phyloP scores from a whole-genome alignment of 2,888 invertebrate genomes.

The Epirrita christyi region DNA sequence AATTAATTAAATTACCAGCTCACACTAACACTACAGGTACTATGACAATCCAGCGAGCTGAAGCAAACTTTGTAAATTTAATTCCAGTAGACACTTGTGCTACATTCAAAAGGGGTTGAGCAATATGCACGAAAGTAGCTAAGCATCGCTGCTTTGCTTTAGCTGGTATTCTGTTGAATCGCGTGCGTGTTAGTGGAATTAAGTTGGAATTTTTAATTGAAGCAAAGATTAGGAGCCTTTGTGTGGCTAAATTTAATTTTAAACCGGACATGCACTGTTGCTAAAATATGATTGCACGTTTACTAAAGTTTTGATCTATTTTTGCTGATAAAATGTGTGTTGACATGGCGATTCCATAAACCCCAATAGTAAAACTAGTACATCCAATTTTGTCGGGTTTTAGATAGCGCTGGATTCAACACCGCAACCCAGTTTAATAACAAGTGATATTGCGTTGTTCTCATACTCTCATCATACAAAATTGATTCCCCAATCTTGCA shows the following conservation, averaged over 20 bases:
- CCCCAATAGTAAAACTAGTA: no score
- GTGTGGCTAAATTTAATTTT: no score
- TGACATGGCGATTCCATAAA: no score
- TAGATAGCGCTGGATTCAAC: no score
- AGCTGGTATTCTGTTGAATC: background rate
- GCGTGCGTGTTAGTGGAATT: background rate
- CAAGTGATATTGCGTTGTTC: no score
- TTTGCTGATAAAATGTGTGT: no score
- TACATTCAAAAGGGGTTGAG: constrained; percentile 14
- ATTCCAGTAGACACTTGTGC: constrained; percentile 23
- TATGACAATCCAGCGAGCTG: constrained; percentile 8
- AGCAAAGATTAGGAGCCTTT: background rate
- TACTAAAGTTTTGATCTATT: no score
- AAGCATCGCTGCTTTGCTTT: constrained; percentile 2
- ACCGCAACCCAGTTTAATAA: no score
- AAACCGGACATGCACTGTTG: no score
- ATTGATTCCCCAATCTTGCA: background rate
- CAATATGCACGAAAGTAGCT: constrained; percentile 6
- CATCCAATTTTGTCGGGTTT: no score
- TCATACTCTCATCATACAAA: background rate
- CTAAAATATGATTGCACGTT: no score
- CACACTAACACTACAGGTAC: constrained; percentile 2
- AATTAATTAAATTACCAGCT: constrained; percentile 8
- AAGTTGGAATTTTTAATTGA: background rate
- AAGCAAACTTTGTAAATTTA: constrained; percentile 23